A percentile compares a stretch with the other conserved stretches of the same genome.
Evolutionary conservation across 2,113 vertebrate genomes (phyloP).

Genomic region (Cyanoderma ruficeps): DNA sequence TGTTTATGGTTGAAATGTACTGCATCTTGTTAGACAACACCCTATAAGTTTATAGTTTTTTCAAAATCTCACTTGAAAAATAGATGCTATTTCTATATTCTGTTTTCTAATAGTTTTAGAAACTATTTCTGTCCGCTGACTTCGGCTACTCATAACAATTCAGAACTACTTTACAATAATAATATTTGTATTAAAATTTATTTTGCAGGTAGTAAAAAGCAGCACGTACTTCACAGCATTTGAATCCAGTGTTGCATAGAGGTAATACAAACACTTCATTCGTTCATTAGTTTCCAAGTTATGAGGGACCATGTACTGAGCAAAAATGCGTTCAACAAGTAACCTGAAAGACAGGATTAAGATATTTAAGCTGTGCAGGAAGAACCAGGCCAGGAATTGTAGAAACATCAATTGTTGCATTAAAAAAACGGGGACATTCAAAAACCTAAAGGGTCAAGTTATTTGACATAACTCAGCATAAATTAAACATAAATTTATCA

Average conservation of each 20-base stretch:
- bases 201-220: not conserved
- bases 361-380: not conserved
- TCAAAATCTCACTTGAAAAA: not conserved
- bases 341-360: constrained; percentile 76
- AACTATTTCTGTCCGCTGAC: not conserved
- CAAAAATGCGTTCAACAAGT: constrained; percentile 96
- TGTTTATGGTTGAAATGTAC: not conserved
- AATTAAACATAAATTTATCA: not conserved
- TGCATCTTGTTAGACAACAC: not conserved
- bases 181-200: not conserved
- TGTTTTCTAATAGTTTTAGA: not conserved
- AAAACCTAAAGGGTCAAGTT: not conserved
- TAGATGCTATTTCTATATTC: not conserved
- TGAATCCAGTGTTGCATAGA: constrained; percentile 93
- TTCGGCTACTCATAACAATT: not conserved
- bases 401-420: not conserved
- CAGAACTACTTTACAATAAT: not conserved
- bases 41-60: accelerated
- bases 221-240: constrained; percentile 94
- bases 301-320: constrained; percentile 97
- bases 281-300: constrained; percentile 92
- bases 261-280: constrained; percentile 98
- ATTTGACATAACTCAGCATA: not conserved
- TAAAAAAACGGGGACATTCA: not conserved
- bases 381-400: not conserved